phyloP scores from a whole-genome alignment of 2,797 vertebrate species.

The Crenichthys baileyi region DNA sequence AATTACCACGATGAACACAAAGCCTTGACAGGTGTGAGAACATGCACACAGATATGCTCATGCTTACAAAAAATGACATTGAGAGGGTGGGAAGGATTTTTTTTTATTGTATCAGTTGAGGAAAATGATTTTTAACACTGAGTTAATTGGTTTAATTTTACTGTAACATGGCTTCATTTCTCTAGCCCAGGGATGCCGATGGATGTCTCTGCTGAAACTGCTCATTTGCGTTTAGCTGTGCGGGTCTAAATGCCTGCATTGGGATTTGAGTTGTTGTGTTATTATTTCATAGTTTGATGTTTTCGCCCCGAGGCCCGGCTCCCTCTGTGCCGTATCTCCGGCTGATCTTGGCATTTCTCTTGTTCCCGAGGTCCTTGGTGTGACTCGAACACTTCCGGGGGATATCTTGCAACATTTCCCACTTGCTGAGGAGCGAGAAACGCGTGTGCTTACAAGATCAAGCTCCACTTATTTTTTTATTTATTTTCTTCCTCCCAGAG shows the following conservation, averaged over 20 bases:
- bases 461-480: conserved; percentile 29
- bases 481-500: not conserved
- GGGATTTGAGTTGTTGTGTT: conserved; percentile 71
- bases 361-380: conserved; percentile 60
- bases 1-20: conserved; percentile 64
- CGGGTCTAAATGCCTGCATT: conserved; percentile 67
- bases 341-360: conserved; percentile 71
- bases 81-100: conserved; percentile 14
- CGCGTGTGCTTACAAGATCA: conserved; percentile 44
- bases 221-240: conserved; percentile 72
- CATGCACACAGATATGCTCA: conserved; percentile 25
- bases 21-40: conserved; percentile 38
- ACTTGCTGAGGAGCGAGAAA: conserved; percentile 56
- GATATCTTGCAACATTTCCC: conserved; percentile 55
- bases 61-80: conserved; percentile 10
- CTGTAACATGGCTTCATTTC: conserved; percentile 52
- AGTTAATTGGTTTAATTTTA: conserved; percentile 64
- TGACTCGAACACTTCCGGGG: conserved; percentile 65
- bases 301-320: conserved; percentile 55
- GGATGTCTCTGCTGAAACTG: conserved; percentile 66
- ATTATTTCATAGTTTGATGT: conserved; percentile 67
- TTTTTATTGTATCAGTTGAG: conserved; percentile 17
- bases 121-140: conserved; percentile 35
- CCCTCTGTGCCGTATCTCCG: conserved; percentile 57
- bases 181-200: conserved; percentile 51